Base-by-base conservation (phyloP, 2,888 invertebrate species). In the Clivina fossor region DNA sequence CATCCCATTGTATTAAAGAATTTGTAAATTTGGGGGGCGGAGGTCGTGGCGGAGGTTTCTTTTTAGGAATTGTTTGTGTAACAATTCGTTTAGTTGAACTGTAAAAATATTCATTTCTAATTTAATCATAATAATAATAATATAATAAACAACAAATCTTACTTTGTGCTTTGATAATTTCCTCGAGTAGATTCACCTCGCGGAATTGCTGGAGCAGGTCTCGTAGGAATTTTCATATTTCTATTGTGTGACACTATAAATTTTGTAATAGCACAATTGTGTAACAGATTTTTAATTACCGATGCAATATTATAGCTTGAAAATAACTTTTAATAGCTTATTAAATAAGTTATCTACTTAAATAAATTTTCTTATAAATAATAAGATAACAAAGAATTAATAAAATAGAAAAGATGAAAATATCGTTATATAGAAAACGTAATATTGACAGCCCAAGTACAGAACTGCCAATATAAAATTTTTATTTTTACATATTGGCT, bases 41-140 rank as follows among this genome's bases (percentile, higher is more conserved):
- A 3, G 86, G 86, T 26, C 86, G 74, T 3, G 86, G 86, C 2
- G 86, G 86, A 24, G 86, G 85, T 68, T 83, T 84, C 66, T 84
- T 86, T 69, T 84, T 86, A 15, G 49, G 64, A 60, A 66, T 66
- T 38, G 62, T 62, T 37, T 44, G 56, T 56, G 49, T 28, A 26
- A 53, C 40, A 48, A 32, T n/a, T n/a, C n/a, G 58, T 56, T 54
- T 37, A 8, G 26, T 37, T 28, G 2, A 32, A 32, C 30, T 30
- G 11, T 7, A 24, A 24, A 24, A 24, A 24, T 24, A 4, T 16
- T 18, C 9, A 33, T 4, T 19, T 33, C 9, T 47, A 33, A 19
- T 47, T 15, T 28, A 44, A 15, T 26, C 18, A 38, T 30, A 30
- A 30, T 30, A 38, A 49, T 49, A 13, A 9, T 49, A 16, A 8